phyloP scores from a whole-genome alignment of 2,797 vertebrate genomes.

The Coranthus polyacanthus region DNA sequence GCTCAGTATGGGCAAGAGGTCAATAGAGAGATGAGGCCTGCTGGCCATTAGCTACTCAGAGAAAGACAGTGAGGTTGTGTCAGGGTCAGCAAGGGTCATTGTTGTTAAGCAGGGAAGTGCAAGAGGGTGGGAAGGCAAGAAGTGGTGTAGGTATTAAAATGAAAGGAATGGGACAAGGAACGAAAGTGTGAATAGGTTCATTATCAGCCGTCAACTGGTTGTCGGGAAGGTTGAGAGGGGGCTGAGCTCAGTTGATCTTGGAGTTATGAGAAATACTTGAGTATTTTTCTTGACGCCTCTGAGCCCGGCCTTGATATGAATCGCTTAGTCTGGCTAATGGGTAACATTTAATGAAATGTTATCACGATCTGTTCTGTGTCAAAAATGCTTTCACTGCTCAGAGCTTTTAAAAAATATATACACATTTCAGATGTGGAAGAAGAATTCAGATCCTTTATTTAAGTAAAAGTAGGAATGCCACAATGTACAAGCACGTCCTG shows the following conservation, averaged over 20 bases:
- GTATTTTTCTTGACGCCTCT: background rate
- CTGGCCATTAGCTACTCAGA: slow-evolving; percentile 77
- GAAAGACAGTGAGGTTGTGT: slow-evolving; percentile 73
- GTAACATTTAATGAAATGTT: background rate
- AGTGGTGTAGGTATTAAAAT: slow-evolving; percentile 68
- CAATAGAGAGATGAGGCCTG: slow-evolving; percentile 79
- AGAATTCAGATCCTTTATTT: too few species aligned
- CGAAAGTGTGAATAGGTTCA: slow-evolving; percentile 48
- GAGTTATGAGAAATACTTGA: background rate
- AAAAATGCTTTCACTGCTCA: too few species aligned
- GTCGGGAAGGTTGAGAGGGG: slow-evolving; percentile 16
- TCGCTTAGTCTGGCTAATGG: background rate
- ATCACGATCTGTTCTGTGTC: too few species aligned
- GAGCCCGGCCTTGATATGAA: background rate
- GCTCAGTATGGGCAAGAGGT: slow-evolving; percentile 71
- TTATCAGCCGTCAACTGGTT: slow-evolving; percentile 44
- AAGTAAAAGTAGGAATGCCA: too few species aligned
- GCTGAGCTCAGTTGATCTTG: slow-evolving; percentile 13
- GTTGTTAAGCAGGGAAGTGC: slow-evolving; percentile 63
- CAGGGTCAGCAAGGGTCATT: slow-evolving; percentile 68
- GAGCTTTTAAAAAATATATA: too few species aligned
- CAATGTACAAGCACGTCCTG: too few species aligned
- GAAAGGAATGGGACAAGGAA: slow-evolving; percentile 59
- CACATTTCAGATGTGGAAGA: too few species aligned
- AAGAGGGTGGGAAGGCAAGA: slow-evolving; percentile 16